Conservation (phyloP, 2,113 vertebrate genomes). For the Emydocephalus ijimae region DNA sequence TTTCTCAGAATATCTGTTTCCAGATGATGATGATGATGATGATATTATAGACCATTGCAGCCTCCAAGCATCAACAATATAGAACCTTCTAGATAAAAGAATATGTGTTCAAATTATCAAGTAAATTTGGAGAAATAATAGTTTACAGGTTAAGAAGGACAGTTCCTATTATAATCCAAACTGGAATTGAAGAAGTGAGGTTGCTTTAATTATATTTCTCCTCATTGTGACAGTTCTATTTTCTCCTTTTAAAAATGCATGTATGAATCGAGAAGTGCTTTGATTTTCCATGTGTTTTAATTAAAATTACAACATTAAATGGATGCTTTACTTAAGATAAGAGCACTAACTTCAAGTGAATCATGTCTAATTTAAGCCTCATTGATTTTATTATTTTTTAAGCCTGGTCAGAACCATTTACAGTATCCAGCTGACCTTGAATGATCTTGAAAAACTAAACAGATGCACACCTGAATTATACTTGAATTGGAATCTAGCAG, state of each 20-base stretch:
- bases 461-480: neutral
- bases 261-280: neutral
- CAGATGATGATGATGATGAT: neutral
- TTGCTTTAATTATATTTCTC: neutral
- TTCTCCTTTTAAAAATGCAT: neutral
- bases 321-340: neutral
- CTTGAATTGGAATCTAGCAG: neutral
- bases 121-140: neutral
- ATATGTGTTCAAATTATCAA: neutral
- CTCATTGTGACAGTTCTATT: neutral
- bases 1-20: neutral
- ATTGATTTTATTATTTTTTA: neutral
- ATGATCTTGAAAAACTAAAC: neutral
- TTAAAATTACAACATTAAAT: neutral
- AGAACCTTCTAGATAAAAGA: neutral
- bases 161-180: neutral
- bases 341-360: neutral
- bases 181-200: neutral
- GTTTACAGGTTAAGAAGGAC: neutral
- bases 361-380: neutral
- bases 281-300: neutral
- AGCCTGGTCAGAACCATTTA: neutral
- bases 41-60: neutral
- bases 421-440: neutral
- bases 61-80: neutral